Evolutionary conservation across 2,888 invertebrate genomes (phyloP).

Genomic region (Acanthosoma haemorrhoidale): DNA sequence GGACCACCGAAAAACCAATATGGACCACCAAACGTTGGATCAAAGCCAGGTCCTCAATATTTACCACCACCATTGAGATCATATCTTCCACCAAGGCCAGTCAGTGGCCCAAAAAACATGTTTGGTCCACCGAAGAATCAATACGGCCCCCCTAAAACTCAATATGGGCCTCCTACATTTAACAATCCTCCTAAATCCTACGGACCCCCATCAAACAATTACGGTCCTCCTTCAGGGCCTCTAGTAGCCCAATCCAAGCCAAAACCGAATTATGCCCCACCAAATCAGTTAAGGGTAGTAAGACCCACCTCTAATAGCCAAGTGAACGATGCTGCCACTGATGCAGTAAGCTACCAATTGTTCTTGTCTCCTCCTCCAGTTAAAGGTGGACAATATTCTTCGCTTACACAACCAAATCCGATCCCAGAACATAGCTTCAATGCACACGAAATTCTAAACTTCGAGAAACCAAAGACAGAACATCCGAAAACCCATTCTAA

Average conservation of each 20-base stretch:
- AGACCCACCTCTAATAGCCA: constrained; percentile 3
- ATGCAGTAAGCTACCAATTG: constrained; percentile 33
- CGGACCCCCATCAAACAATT: constrained; percentile 31
- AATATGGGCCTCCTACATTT: background rate
- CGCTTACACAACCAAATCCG: constrained; percentile 39
- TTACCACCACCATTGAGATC: constrained; percentile 41
- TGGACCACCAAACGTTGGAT: constrained; percentile 37
- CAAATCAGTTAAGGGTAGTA: background rate
- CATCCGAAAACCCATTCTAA: constrained; percentile 31
- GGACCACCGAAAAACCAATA: constrained; percentile 29
- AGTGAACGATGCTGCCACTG: background rate
- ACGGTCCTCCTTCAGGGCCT: constrained; percentile 31
- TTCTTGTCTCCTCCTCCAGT: constrained; percentile 34
- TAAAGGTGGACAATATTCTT: constrained; percentile 33
- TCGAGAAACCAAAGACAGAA: background rate
- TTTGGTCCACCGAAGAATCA: background rate
- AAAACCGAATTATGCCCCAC: constrained; percentile 2
- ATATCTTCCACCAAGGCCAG: constrained; percentile 19
- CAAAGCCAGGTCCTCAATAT: constrained; percentile 41
- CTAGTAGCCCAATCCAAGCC: constrained; percentile 33
- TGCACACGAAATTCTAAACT: constrained; percentile 30
- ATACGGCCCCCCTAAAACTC: background rate
- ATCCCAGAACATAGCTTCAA: constrained; percentile 36
- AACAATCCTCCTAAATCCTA: constrained; percentile 13
- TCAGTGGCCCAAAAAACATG: constrained; percentile 40